These are phyloP conservation scores for Eucidaris tribuloides DNA, from an alignment of 35 echinoderm and acorn worm species.

Conservation along the genomic window DNA sequence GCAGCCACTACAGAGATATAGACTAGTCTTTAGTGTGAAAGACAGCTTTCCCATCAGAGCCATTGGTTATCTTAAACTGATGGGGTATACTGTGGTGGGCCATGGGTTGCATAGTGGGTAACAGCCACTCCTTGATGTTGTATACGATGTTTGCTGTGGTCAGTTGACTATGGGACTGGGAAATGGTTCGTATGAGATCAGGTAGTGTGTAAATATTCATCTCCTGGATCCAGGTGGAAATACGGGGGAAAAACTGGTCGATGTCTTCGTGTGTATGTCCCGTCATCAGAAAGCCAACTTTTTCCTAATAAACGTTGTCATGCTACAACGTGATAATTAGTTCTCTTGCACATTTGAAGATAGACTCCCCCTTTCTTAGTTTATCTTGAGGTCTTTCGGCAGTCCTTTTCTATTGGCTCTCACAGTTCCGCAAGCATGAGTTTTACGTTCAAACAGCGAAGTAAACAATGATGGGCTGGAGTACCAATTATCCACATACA, in stretches of 20 bases:
- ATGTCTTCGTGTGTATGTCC: conserved; percentile 42
- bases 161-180: not conserved
- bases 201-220: not conserved
- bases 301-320: too few relatives aligned
- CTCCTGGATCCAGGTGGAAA: not conserved
- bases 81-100: conserved; percentile 24
- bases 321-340: too few relatives aligned
- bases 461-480: too few relatives aligned
- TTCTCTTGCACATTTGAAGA: too few relatives aligned
- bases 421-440: too few relatives aligned
- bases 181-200: not conserved
- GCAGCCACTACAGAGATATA: not conserved
- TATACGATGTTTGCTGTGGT: not conserved
- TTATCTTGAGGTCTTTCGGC: too few relatives aligned
- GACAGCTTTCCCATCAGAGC: not conserved
- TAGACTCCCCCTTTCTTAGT: too few relatives aligned
- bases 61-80: not conserved
- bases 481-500: too few relatives aligned
- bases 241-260: conserved; percentile 14
- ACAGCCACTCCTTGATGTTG: conserved; percentile 4
- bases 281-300: conserved; percentile 27
- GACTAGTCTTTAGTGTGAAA: conserved; percentile 9
- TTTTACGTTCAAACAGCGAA: too few relatives aligned
- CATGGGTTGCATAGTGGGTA: not conserved
- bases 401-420: too few relatives aligned